Evolutionary conservation across 2,797 vertebrate genomes (phyloP).

Genomic region (Petrocephalus sullivani): DNA sequence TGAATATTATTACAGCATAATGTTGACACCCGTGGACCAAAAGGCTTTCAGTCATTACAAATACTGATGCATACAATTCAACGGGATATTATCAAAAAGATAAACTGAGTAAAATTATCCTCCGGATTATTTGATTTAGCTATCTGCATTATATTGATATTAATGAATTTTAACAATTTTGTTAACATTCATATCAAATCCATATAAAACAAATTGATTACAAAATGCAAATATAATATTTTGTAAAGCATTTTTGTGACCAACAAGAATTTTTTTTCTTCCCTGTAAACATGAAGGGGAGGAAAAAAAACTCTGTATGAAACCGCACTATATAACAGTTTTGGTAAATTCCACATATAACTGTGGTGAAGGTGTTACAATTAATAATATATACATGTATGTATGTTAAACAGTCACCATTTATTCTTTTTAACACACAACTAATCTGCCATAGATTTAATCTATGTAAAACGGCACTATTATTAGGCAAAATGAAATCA

Average conservation of each 20-base stretch:
- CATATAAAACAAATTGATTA: conserved; percentile 51
- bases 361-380: conserved; percentile 61
- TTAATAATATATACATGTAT: conserved; percentile 55
- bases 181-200: conserved; percentile 23
- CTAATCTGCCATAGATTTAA: conserved; percentile 18
- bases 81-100: conserved; percentile 21
- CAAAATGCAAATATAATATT: conserved; percentile 49
- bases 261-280: conserved; percentile 52
- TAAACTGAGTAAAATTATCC: not conserved
- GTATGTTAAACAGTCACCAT: conserved; percentile 51
- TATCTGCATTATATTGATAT: not conserved
- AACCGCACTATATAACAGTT: conserved; percentile 50
- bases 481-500: not conserved
- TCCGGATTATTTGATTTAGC: not conserved
- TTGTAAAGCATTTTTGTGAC: conserved; percentile 45
- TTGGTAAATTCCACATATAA: conserved; percentile 74
- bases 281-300: conserved; percentile 61
- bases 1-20: not conserved
- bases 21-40: conserved; percentile 14
- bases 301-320: conserved; percentile 35
- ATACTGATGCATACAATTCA: not conserved
- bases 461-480: not conserved
- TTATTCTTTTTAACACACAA: conserved; percentile 47
- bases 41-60: not conserved
- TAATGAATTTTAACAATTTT: conserved; percentile 19